Evolutionary conservation across 2,797 vertebrate species (phyloP), one percentile per base, ranked within the genome.

Genomic region (Pantherophis alleghaniensis): DNA sequence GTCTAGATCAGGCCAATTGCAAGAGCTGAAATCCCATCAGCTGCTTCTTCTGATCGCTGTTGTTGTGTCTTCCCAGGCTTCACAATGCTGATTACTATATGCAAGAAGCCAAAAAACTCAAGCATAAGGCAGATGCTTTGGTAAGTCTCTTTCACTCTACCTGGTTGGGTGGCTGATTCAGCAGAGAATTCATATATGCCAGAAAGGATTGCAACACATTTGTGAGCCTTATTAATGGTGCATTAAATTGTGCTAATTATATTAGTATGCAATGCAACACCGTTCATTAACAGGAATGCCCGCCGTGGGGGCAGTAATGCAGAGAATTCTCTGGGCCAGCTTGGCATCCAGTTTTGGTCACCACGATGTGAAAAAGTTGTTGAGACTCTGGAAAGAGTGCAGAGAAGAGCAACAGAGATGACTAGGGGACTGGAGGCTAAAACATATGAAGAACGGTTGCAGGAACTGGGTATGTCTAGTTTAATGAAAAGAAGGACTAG

Each of bases 91-190:
- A 99, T 97, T 99, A 98, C 98, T 99, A 99, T 97, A 99, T 99
- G 99, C 99, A 99, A 96, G 99, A 99, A 94, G 99, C 99, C 95
- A 99, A 99, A 98, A 99, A 98, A 96, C 97, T 99, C 93, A 99
- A 99, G 97, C 99, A 99, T 98, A 99, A 99, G 98, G 99, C 99
- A 51, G 99, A 99, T 88, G 99, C 99, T 91, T 96, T 99, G 99
- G 99, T 99, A 98, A 94, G 98, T 98, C 93, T 88, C 88, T 51
- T 51, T 51, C 47, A 28, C 6, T 47, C 10, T 24, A 13, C 26
- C 60, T 47, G 24, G 16, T 18, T n/a, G 24, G 18, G 7, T 79
- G 66, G 24, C 10, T 57, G 47, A 60, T 51, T 89, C 66, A 93
- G 51, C 13, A 69, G n/a, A 91, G 55, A 56, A 37, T 87, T 20